Evolutionary conservation across 2,113 vertebrate species (phyloP).

Genomic region (Camelus bactrianus): DNA sequence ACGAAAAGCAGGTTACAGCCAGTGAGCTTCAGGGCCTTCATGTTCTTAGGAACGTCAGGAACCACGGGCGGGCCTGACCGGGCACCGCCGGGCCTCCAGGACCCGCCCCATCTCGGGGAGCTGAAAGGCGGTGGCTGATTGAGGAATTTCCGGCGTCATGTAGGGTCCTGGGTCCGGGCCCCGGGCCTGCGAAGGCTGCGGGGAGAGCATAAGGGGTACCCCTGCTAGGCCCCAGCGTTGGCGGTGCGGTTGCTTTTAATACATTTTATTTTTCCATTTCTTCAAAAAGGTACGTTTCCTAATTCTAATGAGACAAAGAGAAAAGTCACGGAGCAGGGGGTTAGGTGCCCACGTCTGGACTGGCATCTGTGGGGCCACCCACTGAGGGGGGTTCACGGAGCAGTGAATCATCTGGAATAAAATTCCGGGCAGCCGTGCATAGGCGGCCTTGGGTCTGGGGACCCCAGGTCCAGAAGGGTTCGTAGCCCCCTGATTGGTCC

Average conservation of each 20-base stretch:
- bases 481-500: background rate
- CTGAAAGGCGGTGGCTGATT: rapidly evolving
- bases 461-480: too few species aligned
- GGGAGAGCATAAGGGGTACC: background rate
- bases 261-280: background rate
- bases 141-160: background rate
- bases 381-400: rapidly evolving
- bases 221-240: rapidly evolving
- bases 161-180: background rate
- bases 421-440: background rate
- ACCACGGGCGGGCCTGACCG: rapidly evolving
- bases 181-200: background rate
- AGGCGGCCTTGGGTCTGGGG: background rate
- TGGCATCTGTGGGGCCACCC: rapidly evolving
- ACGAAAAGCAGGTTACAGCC: conserved; percentile 21
- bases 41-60: background rate
- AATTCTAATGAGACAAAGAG: background rate
- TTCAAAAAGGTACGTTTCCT: background rate
- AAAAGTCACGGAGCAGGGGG: background rate
- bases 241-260: background rate
- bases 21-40: background rate
- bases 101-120: background rate
- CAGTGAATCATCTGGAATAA: background rate
- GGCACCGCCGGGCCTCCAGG: background rate
- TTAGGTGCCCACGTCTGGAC: background rate